Conservation (phyloP, 2,888 invertebrate species). For the Rhamnusium bicolor region DNA sequence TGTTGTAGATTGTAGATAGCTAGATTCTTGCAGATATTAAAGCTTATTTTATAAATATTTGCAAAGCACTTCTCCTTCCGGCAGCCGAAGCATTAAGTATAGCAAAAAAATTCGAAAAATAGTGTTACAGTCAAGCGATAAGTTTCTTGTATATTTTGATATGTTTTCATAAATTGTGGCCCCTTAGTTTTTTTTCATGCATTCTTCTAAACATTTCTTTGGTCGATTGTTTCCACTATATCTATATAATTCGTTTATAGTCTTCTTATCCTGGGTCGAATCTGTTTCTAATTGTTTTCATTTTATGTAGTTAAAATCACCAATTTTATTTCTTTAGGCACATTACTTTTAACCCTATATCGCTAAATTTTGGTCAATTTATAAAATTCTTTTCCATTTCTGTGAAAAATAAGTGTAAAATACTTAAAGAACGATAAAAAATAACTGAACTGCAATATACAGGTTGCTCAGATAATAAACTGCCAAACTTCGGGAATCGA, state of each 20-base stretch:
- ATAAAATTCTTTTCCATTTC: neutral
- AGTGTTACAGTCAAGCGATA: slow-evolving; percentile 37
- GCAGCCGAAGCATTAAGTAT: slow-evolving; percentile 22
- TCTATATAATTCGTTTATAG: slow-evolving; percentile 11
- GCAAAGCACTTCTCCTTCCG: slow-evolving; percentile 17
- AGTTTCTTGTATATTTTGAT: slow-evolving; percentile 44
- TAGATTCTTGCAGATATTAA: slow-evolving; percentile 37
- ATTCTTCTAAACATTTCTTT: neutral
- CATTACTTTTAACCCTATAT: slow-evolving; percentile 13
- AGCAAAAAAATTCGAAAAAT: slow-evolving; percentile 35
- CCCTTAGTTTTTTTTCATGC: slow-evolving; percentile 49
- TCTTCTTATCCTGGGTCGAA: slow-evolving; percentile 66
- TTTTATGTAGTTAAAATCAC: slow-evolving; percentile 48
- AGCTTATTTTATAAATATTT: slow-evolving; percentile 17
- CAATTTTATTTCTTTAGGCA: slow-evolving; percentile 15
- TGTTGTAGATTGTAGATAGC: slow-evolving; percentile 28
- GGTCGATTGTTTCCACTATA: slow-evolving; percentile 10
- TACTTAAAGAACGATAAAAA: neutral
- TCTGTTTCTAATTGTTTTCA: slow-evolving; percentile 62
- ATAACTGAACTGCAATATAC: too few relatives aligned
- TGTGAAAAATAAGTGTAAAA: neutral
- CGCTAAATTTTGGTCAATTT: neutral
- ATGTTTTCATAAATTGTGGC: slow-evolving; percentile 51
- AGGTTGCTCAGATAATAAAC: too few relatives aligned
- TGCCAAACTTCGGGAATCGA: too few relatives aligned